Evolutionary conservation across 2,888 invertebrate genomes (phyloP), one percentile per base, ranked within the genome.

Genomic region (Leucophora obtusa): DNA sequence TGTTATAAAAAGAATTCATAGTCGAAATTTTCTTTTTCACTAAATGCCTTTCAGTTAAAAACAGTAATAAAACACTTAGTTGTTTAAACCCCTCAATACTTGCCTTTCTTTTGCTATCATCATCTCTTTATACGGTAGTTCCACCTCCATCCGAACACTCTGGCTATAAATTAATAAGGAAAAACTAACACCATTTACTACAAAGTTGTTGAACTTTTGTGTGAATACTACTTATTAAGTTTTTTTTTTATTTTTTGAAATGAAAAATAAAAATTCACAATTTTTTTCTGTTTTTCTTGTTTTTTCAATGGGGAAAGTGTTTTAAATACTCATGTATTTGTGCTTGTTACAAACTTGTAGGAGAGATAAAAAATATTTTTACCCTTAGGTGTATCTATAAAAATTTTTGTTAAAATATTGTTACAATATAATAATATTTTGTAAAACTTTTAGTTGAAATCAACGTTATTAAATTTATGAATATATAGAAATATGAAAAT

Each of bases 161-260:
- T 47, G 43, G 6, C 43, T n/a, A 47, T 47, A 47, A 47, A 47
- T n/a, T 47, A 47, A 47, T 47, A 47, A 14, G 4, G 43, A 33
- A 56, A 56, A 47, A 71, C 53, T 14, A 54, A 28, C 15, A 11
- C 21, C 33, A 72, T 56, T 63, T 63, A 58, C 35, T 58, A 58
- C 8, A 65, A 71, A 24, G 24, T 66, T 74, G 24, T 53, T 66
- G 6, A 74, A 66, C 59, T 59, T 74, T 59, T 59, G 24, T 33
- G 43, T 59, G 28, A 66, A 17, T 15, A 53, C 35, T 5, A 51
- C 14, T 38, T 66, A 59, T 59, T 28, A 53, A 43, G 24, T 17
- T 17, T 47, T 47, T 43, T 28, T 56, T 56, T 63, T 47, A 6
- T 15, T 47, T 14, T 47, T 14, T 43, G 14, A 43, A 14, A 21